Conservation (phyloP, 1,140 invertebrate genomes). For the Ips nitidus region DNA sequence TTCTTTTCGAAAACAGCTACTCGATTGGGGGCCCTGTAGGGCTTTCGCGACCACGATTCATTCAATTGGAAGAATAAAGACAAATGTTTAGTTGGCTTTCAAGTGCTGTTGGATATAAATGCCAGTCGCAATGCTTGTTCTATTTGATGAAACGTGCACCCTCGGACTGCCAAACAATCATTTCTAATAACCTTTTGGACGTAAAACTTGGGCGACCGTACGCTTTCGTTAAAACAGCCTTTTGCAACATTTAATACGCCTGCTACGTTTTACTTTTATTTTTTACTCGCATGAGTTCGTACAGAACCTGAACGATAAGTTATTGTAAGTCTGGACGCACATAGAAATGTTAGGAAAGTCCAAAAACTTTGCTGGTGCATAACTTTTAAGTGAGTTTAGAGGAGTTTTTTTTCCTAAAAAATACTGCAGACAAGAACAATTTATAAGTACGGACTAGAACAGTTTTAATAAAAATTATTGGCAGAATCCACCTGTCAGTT, state of each 20-base stretch:
- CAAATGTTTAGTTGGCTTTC: conserved; percentile 52
- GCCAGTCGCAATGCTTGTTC: conserved; percentile 51
- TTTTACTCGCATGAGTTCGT: neutral
- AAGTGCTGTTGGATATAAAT: conserved; percentile 52
- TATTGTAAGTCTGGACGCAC: neutral
- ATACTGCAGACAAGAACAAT: no score
- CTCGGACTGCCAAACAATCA: conserved; percentile 45
- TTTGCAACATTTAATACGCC: conserved; percentile 31
- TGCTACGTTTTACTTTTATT: conserved; percentile 3
- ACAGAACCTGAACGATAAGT: neutral
- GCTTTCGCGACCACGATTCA: conserved; percentile 45
- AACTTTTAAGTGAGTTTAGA: no score
- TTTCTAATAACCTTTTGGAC: conserved; percentile 40
- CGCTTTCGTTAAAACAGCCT: conserved; percentile 24
- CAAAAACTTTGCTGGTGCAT: no score
- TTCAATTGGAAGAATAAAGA: conserved; percentile 54
- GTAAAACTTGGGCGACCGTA: conserved; percentile 25
- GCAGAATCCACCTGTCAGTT: no score
- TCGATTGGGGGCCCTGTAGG: conserved; percentile 31
- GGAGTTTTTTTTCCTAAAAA: no score
- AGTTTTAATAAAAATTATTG: no score
- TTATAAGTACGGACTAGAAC: no score
- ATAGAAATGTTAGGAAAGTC: no score
- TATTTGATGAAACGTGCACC: conserved; percentile 49
- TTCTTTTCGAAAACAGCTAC: conserved; percentile 33